Conservation (phyloP, 2,888 invertebrate genomes). For the Thecophora atra region DNA sequence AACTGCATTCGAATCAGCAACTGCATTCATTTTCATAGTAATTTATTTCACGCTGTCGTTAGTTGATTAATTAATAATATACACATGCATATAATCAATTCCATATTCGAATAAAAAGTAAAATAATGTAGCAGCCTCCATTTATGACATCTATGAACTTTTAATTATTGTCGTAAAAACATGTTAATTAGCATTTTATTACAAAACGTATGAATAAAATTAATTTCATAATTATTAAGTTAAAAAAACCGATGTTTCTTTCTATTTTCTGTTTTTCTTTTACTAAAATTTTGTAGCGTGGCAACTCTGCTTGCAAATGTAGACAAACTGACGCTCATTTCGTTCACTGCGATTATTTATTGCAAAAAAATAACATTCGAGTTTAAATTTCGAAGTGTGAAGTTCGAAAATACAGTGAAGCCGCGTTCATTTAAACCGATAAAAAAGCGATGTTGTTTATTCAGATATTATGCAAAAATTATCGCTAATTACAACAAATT, state of each 20-base stretch:
- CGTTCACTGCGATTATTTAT: background rate
- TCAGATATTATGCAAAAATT: no score
- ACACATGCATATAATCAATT: background rate
- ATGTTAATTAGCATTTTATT: background rate
- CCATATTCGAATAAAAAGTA: background rate
- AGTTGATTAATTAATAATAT: no score
- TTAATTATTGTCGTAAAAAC: background rate
- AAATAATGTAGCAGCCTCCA: background rate
- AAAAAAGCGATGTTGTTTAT: no score
- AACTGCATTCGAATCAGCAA: background rate
- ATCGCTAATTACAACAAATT: no score
- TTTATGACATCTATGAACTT: slow-evolving; percentile 1
- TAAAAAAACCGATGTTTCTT: background rate
- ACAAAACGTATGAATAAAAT: slow-evolving; percentile 10
- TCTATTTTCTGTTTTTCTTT: background rate
- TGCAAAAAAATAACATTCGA: no score
- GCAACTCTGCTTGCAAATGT: background rate
- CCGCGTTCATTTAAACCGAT: no score
- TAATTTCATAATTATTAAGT: slow-evolving; percentile 1
- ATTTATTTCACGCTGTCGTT: no score
- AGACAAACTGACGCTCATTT: slow-evolving; percentile 1
- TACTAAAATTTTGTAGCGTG: background rate
- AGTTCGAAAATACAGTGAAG: no score
- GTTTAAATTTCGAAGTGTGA: no score
- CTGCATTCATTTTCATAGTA: no score